These are phyloP conservation scores for Zelostemma sp. DNA, from an alignment of 1,140 invertebrate species.

Conservation along the genomic window DNA sequence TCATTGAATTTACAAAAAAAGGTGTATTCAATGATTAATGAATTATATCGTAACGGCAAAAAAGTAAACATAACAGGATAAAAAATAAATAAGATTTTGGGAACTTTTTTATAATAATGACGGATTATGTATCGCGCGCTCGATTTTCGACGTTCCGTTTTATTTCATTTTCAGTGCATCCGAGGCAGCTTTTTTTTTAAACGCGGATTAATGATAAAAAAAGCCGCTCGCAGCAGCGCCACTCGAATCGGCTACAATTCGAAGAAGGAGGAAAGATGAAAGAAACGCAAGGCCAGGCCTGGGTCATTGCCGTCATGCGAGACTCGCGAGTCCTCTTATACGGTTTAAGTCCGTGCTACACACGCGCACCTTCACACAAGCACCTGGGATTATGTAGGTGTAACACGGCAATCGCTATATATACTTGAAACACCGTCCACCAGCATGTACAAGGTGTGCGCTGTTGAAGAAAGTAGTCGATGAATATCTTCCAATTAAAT, in stretches of 20 bases:
- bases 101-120: neutral
- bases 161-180: slow-evolving; percentile 19
- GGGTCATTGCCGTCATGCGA: slow-evolving; percentile 63
- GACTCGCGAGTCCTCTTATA: slow-evolving; percentile 52
- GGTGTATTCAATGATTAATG: too few species aligned
- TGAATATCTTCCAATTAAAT: slow-evolving; percentile 35
- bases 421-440: slow-evolving; percentile 49
- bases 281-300: slow-evolving; percentile 63
- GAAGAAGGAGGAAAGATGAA: slow-evolving; percentile 55
- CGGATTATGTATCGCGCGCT: slow-evolving; percentile 4
- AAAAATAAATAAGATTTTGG: neutral
- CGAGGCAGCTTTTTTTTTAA: slow-evolving; percentile 35
- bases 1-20: neutral
- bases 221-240: slow-evolving; percentile 34
- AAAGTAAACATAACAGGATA: neutral
- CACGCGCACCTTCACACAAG: slow-evolving; percentile 13
- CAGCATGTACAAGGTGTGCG: slow-evolving; percentile 52
- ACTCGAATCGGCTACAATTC: slow-evolving; percentile 43
- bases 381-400: slow-evolving; percentile 27
- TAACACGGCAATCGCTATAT: slow-evolving; percentile 48
- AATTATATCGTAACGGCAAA: too few species aligned
- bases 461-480: slow-evolving; percentile 29
- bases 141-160: slow-evolving; percentile 16
- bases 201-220: slow-evolving; percentile 44
- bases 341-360: slow-evolving; percentile 31